Percentiles rank a stretch among this genome's conserved stretches.
Evolutionary conservation across 2,888 invertebrate genomes (phyloP).

Genomic region (Cryptocheilus praepositus): DNA sequence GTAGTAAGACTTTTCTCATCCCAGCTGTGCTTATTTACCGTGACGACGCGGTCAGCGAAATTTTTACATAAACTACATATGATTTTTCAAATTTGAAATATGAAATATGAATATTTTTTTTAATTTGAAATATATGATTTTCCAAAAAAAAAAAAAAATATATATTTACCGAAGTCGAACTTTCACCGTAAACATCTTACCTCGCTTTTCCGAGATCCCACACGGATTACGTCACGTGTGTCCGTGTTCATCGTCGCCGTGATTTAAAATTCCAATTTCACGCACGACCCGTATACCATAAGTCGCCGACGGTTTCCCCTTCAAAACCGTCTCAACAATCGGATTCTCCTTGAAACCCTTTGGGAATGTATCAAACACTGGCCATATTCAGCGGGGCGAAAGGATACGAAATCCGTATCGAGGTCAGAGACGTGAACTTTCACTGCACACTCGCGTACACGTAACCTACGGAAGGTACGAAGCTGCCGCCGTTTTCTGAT

Average conservation of each 20-base stretch:
- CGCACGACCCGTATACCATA: no score
- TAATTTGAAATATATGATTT: no score
- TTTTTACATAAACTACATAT: no score
- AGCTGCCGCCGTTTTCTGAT: no score
- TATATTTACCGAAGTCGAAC: no score
- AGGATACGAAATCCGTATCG: constrained; percentile 36
- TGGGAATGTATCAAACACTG: constrained; percentile 52
- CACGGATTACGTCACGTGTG: constrained; percentile 78
- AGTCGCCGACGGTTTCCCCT: no score
- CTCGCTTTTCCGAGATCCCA: constrained; percentile 91
- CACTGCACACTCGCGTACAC: constrained; percentile 37
- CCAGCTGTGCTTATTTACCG: no score
- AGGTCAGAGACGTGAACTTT: constrained; percentile 62
- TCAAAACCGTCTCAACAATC: constrained; percentile 15
- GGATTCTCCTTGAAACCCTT: no score
- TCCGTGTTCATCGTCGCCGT: constrained; percentile 50
- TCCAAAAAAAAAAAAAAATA: no score
- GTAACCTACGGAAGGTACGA: constrained; percentile 13
- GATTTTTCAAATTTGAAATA: constrained; percentile 2
- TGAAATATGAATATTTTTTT: no score
- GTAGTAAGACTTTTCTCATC: no score
- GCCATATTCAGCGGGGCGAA: constrained; percentile 15
- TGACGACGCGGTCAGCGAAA: no score
- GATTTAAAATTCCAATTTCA: constrained; percentile 33
- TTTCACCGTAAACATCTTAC: constrained; percentile 74